Evolutionary conservation across 64 coral and sea anemone genomes (phyloP).

Genomic region (Dendronephthya gigantea): DNA sequence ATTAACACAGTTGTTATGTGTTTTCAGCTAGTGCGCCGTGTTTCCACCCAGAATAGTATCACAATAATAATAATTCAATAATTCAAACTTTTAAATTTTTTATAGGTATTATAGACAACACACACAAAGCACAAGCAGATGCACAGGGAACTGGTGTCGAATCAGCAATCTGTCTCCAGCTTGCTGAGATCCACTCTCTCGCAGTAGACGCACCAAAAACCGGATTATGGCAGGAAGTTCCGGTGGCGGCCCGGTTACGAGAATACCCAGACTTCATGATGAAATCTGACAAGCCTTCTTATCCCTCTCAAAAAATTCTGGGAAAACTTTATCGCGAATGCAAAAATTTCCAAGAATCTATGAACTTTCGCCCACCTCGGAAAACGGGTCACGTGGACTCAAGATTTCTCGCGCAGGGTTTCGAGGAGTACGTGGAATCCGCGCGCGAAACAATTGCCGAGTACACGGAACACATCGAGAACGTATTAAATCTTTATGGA

Average conservation of each 20-base stretch:
- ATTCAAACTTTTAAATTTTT: not conserved
- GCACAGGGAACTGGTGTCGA: constrained; percentile 46
- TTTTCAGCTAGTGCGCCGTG: too few relatives aligned
- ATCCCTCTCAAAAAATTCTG: constrained; percentile 63
- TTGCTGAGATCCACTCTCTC: constrained; percentile 65
- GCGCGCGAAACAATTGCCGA: constrained; percentile 29
- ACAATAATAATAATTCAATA: too few relatives aligned
- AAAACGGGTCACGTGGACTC: constrained; percentile 38
- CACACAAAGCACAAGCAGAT: constrained; percentile 91
- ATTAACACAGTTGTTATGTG: too few relatives aligned
- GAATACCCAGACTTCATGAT: constrained; percentile 97
- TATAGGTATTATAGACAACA: constrained; percentile 78
- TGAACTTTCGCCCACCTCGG: constrained; percentile 20
- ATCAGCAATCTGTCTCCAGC: constrained; percentile 55
- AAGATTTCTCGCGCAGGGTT: constrained; percentile 49
- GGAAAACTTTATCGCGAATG: constrained; percentile 86
- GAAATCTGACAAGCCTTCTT: constrained; percentile 91
- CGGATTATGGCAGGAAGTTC: constrained; percentile 55
- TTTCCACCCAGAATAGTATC: too few relatives aligned
- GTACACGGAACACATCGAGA: constrained; percentile 36
- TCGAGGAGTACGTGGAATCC: constrained; percentile 32
- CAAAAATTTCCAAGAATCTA: constrained; percentile 64
- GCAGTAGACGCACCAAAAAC: constrained; percentile 95
- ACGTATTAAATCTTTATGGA: constrained; percentile 77
- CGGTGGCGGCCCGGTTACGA: constrained; percentile 1